Evolutionary conservation across 92 coral and sea anemone species (phyloP), one percentile per base, ranked within the genome.

Genomic region (Heteractis magnifica): DNA sequence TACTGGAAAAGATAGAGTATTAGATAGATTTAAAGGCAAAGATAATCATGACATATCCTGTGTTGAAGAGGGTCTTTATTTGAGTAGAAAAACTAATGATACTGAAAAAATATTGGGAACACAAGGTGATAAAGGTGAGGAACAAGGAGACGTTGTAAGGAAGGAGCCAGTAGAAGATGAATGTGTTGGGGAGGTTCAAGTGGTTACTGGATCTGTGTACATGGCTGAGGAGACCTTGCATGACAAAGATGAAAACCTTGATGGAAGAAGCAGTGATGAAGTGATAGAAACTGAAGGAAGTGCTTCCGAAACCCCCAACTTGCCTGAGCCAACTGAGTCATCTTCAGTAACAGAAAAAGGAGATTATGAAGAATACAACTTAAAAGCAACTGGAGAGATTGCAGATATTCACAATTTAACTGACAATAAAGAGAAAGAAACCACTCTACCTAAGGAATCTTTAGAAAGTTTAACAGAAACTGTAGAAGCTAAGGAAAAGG

Each of bases 131-230:
- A 6, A 13, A 18, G 15, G 56, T 14, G 15, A 10, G 4, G 55
- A 56, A 26, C 50, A 56, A 26, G 21, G 48, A 23, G 19, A 56
- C 12, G 0, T 19, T 9, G 11, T 0, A 3, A 81, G 65, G 9
- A 81, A 70, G 23, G 77, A 81, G 15, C 84, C 84, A 49, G 58
- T 11, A 19, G 84, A 81, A 51, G 84, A 20, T 81, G 84, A 81
- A n/a, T 68, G 62, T 68, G 49, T 4, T 9, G 77, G 73, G 6
- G 77, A 81, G 21, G 53, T n/a, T n/a, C n/a, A 18, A 20, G 77
- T 81, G 4, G 64, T 81, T 41, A 19, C 13, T n/a, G 84, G 84
- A 6, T 56, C 58, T 9, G 49, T 81, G 23, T 65, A 51, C 13
- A 11, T 1, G 8, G 84, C 10, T 68, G 84, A 81, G 23, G 77